phyloP scores from a whole-genome alignment of 2,797 vertebrate genomes.

The Pangasius macronema region DNA sequence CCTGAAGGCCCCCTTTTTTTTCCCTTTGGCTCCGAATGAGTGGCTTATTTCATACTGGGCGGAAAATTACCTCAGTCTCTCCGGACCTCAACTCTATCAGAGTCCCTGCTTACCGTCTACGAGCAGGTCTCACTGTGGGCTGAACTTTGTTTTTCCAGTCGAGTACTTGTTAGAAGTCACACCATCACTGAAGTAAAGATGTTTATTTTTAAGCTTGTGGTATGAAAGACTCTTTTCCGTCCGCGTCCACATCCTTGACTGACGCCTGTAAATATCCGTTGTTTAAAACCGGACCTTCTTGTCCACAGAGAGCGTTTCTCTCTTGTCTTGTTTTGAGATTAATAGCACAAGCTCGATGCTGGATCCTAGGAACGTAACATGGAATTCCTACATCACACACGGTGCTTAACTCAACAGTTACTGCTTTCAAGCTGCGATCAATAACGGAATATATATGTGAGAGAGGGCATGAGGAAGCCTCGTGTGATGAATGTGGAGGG shows the following conservation, averaged over 20 bases:
- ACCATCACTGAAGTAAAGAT: neutral
- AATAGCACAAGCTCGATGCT: neutral
- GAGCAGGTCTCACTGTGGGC: neutral
- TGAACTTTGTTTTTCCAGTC: neutral
- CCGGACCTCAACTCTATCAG: conserved; percentile 36
- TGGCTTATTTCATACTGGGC: conserved; percentile 15
- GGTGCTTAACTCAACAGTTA: conserved; percentile 22
- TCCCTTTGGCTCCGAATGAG: neutral
- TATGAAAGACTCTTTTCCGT: neutral
- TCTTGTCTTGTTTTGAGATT: conserved; percentile 15
- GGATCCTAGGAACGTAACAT: conserved; percentile 1
- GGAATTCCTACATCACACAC: conserved; percentile 31
- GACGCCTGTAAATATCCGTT: neutral
- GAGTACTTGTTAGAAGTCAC: neutral
- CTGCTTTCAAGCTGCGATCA: conserved; percentile 37
- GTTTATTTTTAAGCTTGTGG: conserved; percentile 7
- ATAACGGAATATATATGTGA: conserved; percentile 23
- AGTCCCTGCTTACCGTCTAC: conserved; percentile 6
- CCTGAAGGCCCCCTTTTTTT: neutral
- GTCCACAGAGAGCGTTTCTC: conserved; percentile 1
- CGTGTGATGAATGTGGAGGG: conserved; percentile 19
- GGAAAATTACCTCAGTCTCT: conserved; percentile 40
- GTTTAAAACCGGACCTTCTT: neutral
- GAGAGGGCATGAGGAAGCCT: neutral
- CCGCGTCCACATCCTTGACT: neutral